Evolutionary conservation across 64 coral and sea anemone species (phyloP).

Genomic region (Trachythela sp.): DNA sequence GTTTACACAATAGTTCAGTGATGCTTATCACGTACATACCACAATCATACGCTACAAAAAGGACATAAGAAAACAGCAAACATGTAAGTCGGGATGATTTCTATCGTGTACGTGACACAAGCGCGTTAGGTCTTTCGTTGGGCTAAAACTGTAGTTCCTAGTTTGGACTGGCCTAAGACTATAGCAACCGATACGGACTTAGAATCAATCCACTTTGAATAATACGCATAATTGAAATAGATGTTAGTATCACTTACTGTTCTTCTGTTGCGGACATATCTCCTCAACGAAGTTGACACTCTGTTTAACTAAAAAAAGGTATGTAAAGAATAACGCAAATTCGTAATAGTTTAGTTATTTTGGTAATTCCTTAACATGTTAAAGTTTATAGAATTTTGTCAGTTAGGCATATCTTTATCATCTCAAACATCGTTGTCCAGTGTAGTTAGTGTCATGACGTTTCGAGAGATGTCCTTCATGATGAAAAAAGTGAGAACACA

Average conservation of each 20-base stretch:
- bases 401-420: no score
- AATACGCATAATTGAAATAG: neutral
- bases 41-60: neutral
- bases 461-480: no score
- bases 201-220: neutral
- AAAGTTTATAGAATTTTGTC: no score
- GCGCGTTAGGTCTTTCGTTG: neutral
- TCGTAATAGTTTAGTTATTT: neutral
- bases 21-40: neutral
- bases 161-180: no score
- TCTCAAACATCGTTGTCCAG: no score
- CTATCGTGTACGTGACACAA: neutral
- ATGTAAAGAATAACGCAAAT: neutral
- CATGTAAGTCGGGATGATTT: neutral
- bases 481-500: no score
- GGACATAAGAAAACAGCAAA: neutral
- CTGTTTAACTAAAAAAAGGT: neutral
- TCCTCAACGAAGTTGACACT: neutral
- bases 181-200: no score
- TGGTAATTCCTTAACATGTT: no score
- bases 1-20: neutral
- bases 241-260: slow-evolving; percentile 10
- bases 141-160: no score
- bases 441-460: no score
- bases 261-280: slow-evolving; percentile 22